A percentile compares a stretch with the other conserved stretches of the same genome.
These are phyloP conservation scores for Agelaius tricolor DNA, from an alignment of 2,113 vertebrate genomes.

Conservation along the genomic window DNA sequence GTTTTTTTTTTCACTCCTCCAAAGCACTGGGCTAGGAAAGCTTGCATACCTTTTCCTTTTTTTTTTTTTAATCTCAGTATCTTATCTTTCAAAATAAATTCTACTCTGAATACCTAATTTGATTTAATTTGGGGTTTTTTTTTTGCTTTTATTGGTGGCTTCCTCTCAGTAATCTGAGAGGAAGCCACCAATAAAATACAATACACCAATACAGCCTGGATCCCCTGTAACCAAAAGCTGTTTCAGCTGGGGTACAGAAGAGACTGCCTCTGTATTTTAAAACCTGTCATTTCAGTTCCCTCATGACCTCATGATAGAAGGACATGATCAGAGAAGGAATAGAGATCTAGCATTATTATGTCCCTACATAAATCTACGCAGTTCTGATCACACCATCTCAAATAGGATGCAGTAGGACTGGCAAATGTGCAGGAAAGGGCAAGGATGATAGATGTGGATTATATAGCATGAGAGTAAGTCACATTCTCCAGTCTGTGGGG, in stretches of 20 bases:
- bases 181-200: too few species aligned
- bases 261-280: neutral
- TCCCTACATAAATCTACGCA: neutral
- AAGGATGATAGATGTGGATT: neutral
- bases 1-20: neutral
- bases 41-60: neutral
- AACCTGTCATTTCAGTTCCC: neutral
- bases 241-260: neutral
- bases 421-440: neutral
- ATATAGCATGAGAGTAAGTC: neutral
- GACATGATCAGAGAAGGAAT: neutral
- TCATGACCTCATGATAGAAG: neutral
- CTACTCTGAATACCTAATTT: neutral
- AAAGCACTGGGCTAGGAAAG: neutral
- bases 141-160: neutral
- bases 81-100: constrained; percentile 6
- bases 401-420: neutral
- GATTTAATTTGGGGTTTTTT: neutral
- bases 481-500: neutral
- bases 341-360: neutral
- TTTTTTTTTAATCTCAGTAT: neutral
- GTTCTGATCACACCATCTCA: neutral
- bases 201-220: neutral
- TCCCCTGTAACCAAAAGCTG: neutral
- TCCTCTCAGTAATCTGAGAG: neutral